Conservation (phyloP, 1,140 invertebrate genomes). For the Paracyclopina nana region DNA sequence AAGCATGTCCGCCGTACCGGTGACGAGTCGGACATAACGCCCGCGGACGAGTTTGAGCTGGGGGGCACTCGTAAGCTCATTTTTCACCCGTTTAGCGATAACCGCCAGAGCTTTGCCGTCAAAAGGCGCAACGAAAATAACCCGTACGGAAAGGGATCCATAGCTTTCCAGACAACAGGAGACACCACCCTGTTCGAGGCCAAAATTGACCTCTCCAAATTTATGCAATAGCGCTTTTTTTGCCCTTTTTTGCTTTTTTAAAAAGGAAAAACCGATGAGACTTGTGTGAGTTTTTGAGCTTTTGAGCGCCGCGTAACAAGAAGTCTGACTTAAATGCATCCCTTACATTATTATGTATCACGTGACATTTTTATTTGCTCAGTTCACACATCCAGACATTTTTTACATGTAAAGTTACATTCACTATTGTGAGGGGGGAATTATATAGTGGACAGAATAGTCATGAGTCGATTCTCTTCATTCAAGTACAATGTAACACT, state of each 20-base stretch:
- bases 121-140: constrained; percentile 7
- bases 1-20: not conserved
- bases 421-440: too few relatives aligned
- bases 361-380: too few relatives aligned
- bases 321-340: too few relatives aligned
- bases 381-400: too few relatives aligned
- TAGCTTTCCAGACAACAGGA: not conserved
- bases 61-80: not conserved
- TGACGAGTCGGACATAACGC: not conserved
- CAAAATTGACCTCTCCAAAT: constrained; percentile 12
- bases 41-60: too few relatives aligned
- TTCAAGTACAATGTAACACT: too few relatives aligned
- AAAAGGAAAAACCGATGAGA: not conserved
- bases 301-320: too few relatives aligned
- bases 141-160: constrained; percentile 10
- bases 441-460: too few relatives aligned
- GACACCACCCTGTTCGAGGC: constrained; percentile 1
- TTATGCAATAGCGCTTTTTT: not conserved
- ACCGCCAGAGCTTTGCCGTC: not conserved
- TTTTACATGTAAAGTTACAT: too few relatives aligned
- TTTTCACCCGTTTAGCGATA: constrained; percentile 7
- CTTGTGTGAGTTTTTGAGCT: not conserved
- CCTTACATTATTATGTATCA: too few relatives aligned
- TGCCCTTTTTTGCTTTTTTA: too few relatives aligned
- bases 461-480: too few relatives aligned